These are phyloP conservation scores for Porites australiensis DNA, from an alignment of 64 coral and sea anemone genomes.

Conservation along the genomic window DNA sequence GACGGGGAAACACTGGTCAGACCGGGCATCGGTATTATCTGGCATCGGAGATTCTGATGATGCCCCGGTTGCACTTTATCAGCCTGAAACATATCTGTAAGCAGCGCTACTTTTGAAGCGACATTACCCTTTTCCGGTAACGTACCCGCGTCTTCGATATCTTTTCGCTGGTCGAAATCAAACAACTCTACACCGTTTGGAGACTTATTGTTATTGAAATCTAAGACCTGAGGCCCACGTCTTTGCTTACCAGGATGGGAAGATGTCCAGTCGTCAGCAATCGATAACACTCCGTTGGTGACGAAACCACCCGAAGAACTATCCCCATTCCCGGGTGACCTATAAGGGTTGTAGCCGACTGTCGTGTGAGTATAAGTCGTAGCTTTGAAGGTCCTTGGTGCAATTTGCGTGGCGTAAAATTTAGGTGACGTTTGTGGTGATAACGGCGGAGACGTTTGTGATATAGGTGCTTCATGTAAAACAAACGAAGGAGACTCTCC, in stretches of 20 bases:
- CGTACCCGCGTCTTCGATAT: neutral
- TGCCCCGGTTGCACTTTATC: conserved; percentile 23
- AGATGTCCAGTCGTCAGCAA: neutral
- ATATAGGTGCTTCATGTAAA: conserved; percentile 49
- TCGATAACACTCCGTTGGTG: neutral
- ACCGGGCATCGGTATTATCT: conserved; percentile 94
- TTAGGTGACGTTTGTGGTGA: conserved; percentile 40
- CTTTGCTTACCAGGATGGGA: neutral
- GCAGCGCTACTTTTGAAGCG: conserved; percentile 70
- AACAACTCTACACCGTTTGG: neutral
- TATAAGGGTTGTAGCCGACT: neutral
- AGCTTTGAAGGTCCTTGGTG: conserved; percentile 31
- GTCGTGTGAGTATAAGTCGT: conserved; percentile 16
- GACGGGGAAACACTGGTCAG: conserved; percentile 67
- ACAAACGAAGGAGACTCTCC: neutral
- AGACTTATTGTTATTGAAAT: conserved; percentile 54
- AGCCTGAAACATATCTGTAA: conserved; percentile 80
- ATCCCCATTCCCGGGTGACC: neutral
- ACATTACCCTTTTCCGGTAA: conserved; percentile 83
- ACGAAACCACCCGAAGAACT: neutral
- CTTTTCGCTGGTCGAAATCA: conserved; percentile 12
- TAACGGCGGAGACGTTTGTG: conserved; percentile 19
- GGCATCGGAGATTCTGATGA: conserved; percentile 46
- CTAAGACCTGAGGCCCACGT: neutral
- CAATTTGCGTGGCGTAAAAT: conserved; percentile 64